Conservation (phyloP, 1,140 invertebrate genomes). For the Calephelis nemesis region DNA sequence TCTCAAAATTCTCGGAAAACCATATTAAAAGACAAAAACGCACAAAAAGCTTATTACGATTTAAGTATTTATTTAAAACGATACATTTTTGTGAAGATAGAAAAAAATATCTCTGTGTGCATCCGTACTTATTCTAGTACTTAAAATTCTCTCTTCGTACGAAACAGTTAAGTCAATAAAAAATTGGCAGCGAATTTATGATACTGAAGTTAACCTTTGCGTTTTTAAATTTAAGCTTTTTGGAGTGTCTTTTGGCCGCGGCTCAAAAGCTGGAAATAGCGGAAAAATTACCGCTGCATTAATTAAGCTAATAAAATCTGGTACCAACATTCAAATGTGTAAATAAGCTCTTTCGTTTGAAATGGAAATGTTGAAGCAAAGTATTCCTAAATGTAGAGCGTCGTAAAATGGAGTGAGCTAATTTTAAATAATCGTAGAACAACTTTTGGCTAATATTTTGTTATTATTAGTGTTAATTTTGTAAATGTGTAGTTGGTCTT, state of each 20-base stretch:
- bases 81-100: no score
- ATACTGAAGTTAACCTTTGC: constrained; percentile 34
- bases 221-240: constrained; percentile 34
- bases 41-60: no score
- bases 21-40: no score
- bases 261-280: constrained; percentile 31
- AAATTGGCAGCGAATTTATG: constrained; percentile 31
- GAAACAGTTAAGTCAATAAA: no score
- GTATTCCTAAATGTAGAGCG: constrained; percentile 5
- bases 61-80: no score
- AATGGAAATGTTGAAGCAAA: constrained; percentile 11
- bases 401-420: constrained; percentile 2
- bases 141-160: no score
- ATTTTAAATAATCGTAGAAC: background rate
- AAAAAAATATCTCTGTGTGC: no score
- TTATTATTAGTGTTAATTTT: no score
- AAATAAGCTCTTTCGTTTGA: constrained; percentile 12
- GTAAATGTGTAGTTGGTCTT: no score
- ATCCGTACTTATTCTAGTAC: no score
- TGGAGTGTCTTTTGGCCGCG: constrained; percentile 36
- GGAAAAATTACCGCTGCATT: constrained; percentile 19
- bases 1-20: no score
- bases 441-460: no score
- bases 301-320: constrained; percentile 25
- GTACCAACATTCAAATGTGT: constrained; percentile 15